Evolutionary conservation across 2,888 invertebrate genomes (phyloP), one percentile per base, ranked within the genome.

Genomic region (Taphrorychus bicolor): DNA sequence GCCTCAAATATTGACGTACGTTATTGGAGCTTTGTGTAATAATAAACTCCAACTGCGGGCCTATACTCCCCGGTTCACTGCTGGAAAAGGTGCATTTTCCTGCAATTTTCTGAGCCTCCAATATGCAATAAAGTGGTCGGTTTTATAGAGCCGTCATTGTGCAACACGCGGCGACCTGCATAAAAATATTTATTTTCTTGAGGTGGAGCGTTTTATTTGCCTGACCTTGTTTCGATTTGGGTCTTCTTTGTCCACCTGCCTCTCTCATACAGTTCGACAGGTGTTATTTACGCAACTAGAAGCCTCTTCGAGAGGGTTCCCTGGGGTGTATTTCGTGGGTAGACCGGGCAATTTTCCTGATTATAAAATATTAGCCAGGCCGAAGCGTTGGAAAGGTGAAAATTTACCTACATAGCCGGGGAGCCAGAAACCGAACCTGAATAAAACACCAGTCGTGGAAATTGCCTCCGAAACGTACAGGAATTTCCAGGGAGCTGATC

Each of bases 181-280:
- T 64, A 64, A 45, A 65, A 65, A 65, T 65, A 65, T 65, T 65
- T 66, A 66, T 66, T 60, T 60, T 48, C 59, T 32, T 32, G n/a
- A n/a, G n/a, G n/a, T n/a, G n/a, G n/a, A n/a, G n/a, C n/a, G n/a
- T n/a, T n/a, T n/a, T n/a, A n/a, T n/a, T n/a, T n/a, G n/a, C n/a
- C n/a, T n/a, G n/a, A n/a, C n/a, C n/a, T n/a, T n/a, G n/a, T n/a
- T n/a, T n/a, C n/a, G n/a, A n/a, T n/a, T n/a, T n/a, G n/a, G n/a
- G n/a, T n/a, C n/a, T n/a, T n/a, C n/a, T n/a, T n/a, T n/a, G n/a
- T n/a, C n/a, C n/a, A n/a, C n/a, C n/a, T n/a, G n/a, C n/a, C n/a
- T n/a, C n/a, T n/a, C n/a, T n/a, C n/a, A n/a, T n/a, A n/a, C n/a
- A n/a, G n/a, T n/a, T n/a, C n/a, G n/a, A n/a, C 32, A 32, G 32